Evolutionary conservation across 2,888 invertebrate genomes (phyloP), one percentile per base, ranked within the genome.

Genomic region (Ochropleura leucogaster): DNA sequence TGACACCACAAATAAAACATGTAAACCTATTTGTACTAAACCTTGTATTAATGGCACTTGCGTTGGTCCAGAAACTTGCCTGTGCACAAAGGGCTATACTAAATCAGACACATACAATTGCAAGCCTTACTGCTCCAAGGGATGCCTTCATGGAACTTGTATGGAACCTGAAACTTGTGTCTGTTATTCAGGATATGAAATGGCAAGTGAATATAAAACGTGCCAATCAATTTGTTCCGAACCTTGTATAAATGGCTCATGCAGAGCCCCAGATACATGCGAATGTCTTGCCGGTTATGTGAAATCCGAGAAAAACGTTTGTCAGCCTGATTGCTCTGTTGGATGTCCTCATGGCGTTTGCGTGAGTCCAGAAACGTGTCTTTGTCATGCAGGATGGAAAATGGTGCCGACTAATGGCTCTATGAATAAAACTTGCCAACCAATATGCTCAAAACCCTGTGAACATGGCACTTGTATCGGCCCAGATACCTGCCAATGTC

Each of bases 141-240:
- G 72, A 5, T 85, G 85, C 53, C 20, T 1, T 0, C 6, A 79
- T 16, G 86, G 85, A 0, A 72, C 0, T 30, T 84, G 84, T 44
- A 3, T 66, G 0, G 51, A 14, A 1, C 85, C 84, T 16, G 84
- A 85, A 10, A 80, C 14, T 0, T 84, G 84, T 42, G n/a, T 20
- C 1, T 85, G 84, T 51, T 18, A 73, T 12, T 40, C 16, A 47
- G 77, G 64, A 18, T 73, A 46, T 40, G 20, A 62, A 62, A 46
- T 71, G 10, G 40, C 18, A 60, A 70, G 47, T 49, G 47, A 53
- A n/a, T 64, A 59, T 12, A 77, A 53, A 18, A 44, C 53, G 0
- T 77, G 78, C 42, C 51, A 63, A 76, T 67, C 78, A 0, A n/a
- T 76, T 51, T 78, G 78, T 42, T 30, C 82, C 0, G 42, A 51